Evolutionary conservation across 2,888 invertebrate species (phyloP).

Genomic region (Enchytraeus crypticus): DNA sequence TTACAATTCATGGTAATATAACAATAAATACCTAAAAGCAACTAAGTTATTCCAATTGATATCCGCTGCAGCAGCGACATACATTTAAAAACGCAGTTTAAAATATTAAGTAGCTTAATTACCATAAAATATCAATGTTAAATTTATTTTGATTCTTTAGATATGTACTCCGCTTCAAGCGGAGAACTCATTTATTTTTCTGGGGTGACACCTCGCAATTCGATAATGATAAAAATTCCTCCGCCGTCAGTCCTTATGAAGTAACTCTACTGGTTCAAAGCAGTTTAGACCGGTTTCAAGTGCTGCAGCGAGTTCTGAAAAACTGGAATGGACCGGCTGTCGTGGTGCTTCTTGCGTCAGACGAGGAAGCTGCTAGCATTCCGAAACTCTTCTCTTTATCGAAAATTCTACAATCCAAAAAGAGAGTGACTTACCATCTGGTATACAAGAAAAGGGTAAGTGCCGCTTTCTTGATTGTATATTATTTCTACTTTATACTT

Average conservation of each 20-base stretch:
- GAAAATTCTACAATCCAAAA: conserved; percentile 1
- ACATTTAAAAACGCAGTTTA: too few species aligned
- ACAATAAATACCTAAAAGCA: too few species aligned
- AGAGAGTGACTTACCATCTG: conserved; percentile 11
- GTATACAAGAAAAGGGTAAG: conserved; percentile 21
- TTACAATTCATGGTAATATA: too few species aligned
- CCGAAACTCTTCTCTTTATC: background rate
- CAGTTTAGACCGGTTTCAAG: conserved; percentile 16
- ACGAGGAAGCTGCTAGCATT: conserved; percentile 11
- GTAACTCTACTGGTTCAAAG: conserved; percentile 2
- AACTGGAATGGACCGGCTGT: conserved; percentile 13
- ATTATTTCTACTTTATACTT: too few species aligned
- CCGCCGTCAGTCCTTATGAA: background rate
- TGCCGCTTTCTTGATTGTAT: too few species aligned
- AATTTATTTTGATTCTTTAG: background rate
- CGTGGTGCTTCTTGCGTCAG: conserved; percentile 14
- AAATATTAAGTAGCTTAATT: too few species aligned
- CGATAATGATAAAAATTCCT: too few species aligned
- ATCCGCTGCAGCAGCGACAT: too few species aligned
- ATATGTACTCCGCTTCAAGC: background rate
- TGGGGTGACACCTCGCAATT: background rate
- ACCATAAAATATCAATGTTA: too few species aligned
- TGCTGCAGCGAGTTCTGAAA: conserved; percentile 10
- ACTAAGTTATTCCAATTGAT: too few species aligned
- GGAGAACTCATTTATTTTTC: background rate